Evolutionary conservation across 2,888 invertebrate genomes (phyloP), one percentile per base, ranked within the genome.

Genomic region (Pterostichus madidus): DNA sequence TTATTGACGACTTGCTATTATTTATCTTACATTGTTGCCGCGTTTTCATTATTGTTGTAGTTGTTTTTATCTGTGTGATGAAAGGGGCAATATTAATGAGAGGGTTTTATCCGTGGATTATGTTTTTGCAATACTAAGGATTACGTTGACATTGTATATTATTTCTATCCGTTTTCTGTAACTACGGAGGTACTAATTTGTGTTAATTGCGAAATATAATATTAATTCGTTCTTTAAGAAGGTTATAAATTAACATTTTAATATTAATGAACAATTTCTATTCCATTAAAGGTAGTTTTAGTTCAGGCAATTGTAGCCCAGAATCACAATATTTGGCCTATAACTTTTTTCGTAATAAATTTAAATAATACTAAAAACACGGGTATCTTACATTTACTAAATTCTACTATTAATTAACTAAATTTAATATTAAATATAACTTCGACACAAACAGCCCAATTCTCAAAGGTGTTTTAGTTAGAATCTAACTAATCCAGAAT

Each of bases 121-220:
- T 46, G 71, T 71, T 71, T 80, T 53, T 71, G 71, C 71, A 71
- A 71, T 71, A 80, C 5, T 32, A 8, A 68, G 35, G 71, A 49
- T 61, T 80, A 61, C 32, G 11, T 0, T 71, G 79, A 64, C 46
- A 24, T 64, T 80, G 15, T 52, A 68, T 53, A 68, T 80, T 71
- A 80, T 80, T 80, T 39, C 56, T 53, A 73, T 68, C 52, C 73
- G 31, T 17, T 71, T 80, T 52, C 46, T 68, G 39, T 31, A 52
- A n/a, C n/a, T 24, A 17, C 56, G 17, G 24, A 5, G 15, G 6
- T 3, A 17, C 1, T 61, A 78, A 61, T 78, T 79, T 24, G 46
- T 46, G 31, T 79, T 61, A 59, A 78, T 35, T 15, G 10, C 2
- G 11, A 31, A 73, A 68, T 68, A 8, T 46, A 17, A 77, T n/a